phyloP scores from a whole-genome alignment of 1,140 invertebrate species.

The Gyrodactylus bullatarudis region DNA sequence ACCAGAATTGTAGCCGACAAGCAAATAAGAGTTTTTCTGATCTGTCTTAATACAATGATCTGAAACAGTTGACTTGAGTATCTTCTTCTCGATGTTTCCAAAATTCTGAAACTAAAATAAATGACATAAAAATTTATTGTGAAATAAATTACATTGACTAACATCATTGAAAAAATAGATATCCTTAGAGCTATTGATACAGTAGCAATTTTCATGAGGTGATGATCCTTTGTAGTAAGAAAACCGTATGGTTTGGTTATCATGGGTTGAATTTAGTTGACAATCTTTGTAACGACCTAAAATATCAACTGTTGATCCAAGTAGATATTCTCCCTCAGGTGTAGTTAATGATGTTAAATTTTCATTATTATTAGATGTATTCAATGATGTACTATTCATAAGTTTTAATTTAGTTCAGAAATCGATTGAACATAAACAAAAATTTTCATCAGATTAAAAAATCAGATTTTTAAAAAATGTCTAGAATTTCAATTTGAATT shows the following conservation, averaged over 20 bases:
- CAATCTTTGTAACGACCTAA: neutral
- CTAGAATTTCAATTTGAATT: too few species aligned
- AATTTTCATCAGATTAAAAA: too few species aligned
- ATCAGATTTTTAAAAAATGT: too few species aligned
- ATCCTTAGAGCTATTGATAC: neutral
- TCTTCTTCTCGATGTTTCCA: neutral
- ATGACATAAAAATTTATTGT: neutral
- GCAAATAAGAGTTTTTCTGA: neutral
- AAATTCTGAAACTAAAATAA: neutral
- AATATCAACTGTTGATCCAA: neutral
- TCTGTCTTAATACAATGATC: neutral
- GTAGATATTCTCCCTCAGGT: neutral
- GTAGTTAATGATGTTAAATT: neutral
- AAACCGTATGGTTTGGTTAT: neutral
- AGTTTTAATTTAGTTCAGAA: too few species aligned
- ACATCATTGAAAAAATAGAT: neutral
- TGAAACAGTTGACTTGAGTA: neutral
- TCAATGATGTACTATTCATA: too few species aligned
- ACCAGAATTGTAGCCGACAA: neutral
- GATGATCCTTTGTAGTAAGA: neutral
- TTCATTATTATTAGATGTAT: neutral
- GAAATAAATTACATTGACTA: neutral
- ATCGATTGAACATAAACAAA: too few species aligned
- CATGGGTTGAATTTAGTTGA: neutral
- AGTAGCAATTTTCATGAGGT: neutral